phyloP scores from a whole-genome alignment of 2,113 vertebrate species.

The Mastomys natalensis region DNA sequence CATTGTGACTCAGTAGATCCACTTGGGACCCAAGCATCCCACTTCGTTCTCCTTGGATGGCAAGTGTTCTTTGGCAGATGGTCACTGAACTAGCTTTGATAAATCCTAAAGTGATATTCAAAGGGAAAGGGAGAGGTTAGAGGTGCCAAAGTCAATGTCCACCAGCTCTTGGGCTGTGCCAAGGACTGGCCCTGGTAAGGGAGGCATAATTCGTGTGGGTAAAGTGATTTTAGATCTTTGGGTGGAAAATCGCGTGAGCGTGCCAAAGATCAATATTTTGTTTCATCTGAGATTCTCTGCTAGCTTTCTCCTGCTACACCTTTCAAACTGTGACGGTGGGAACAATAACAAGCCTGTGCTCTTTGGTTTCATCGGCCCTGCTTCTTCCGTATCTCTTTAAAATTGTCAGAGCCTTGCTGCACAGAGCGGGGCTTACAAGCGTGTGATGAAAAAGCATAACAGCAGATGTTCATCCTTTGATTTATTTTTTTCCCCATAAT shows the following conservation, averaged over 20 bases:
- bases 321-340: slow-evolving; percentile 73
- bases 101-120: neutral
- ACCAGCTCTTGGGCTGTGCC: neutral
- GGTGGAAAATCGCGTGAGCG: slow-evolving; percentile 69
- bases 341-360: slow-evolving; percentile 76
- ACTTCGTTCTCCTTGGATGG: neutral
- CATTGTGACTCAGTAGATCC: neutral
- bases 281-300: slow-evolving; percentile 75
- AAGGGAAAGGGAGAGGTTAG: neutral
- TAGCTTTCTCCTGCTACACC: slow-evolving; percentile 78
- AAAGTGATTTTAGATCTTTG: slow-evolving; percentile 77
- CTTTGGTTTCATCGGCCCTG: slow-evolving; percentile 60
- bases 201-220: slow-evolving; percentile 65
- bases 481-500: neutral
- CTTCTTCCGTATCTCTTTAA: slow-evolving; percentile 55
- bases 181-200: slow-evolving; percentile 35
- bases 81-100: neutral
- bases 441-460: neutral
- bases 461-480: slow-evolving; percentile 11
- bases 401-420: neutral
- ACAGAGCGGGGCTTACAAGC: slow-evolving; percentile 32
- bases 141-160: slow-evolving; percentile 60
- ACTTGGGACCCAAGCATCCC: neutral
- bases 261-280: slow-evolving; percentile 84
- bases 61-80: neutral